These are phyloP conservation scores for Marmota monax DNA, from an alignment of 2,113 vertebrate genomes.

Conservation along the genomic window DNA sequence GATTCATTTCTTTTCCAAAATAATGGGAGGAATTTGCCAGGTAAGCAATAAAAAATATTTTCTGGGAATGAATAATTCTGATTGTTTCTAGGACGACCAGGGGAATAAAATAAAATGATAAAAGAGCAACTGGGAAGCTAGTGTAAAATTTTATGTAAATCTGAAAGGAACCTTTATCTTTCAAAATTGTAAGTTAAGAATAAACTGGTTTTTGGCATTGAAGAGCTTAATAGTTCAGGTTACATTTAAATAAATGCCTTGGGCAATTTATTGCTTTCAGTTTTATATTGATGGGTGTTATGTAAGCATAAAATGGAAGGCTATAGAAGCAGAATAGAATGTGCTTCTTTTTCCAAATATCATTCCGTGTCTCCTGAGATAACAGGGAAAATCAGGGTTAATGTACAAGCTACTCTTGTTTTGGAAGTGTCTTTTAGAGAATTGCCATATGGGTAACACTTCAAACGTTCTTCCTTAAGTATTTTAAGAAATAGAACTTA, in stretches of 20 bases:
- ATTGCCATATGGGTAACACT: background rate
- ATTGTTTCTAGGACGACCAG: slow-evolving; percentile 79
- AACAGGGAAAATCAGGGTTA: background rate
- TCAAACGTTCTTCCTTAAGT: slow-evolving; percentile 32
- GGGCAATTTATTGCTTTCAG: background rate
- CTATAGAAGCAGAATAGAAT: background rate
- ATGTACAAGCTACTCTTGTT: slow-evolving; percentile 3
- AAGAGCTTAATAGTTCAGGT: slow-evolving; percentile 25
- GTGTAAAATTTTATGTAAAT: slow-evolving; percentile 35
- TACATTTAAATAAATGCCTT: slow-evolving; percentile 32
- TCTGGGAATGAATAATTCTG: slow-evolving; percentile 71
- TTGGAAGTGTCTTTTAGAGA: slow-evolving; percentile 29
- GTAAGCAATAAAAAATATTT: slow-evolving; percentile 64
- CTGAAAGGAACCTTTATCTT: slow-evolving; percentile 47
- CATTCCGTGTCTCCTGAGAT: slow-evolving; percentile 25
- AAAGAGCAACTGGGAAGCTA: slow-evolving; percentile 34
- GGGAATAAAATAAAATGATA: slow-evolving; percentile 64
- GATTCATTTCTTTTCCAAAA: slow-evolving; percentile 73
- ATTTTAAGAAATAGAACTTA: slow-evolving; percentile 50
- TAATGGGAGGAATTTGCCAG: slow-evolving; percentile 67
- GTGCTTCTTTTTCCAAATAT: background rate
- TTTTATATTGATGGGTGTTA: background rate
- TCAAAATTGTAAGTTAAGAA: slow-evolving; percentile 45
- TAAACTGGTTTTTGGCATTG: background rate
- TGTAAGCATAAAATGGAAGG: background rate